Evolutionary conservation across 1,140 invertebrate genomes (phyloP).

Genomic region (Papilio helenus): DNA sequence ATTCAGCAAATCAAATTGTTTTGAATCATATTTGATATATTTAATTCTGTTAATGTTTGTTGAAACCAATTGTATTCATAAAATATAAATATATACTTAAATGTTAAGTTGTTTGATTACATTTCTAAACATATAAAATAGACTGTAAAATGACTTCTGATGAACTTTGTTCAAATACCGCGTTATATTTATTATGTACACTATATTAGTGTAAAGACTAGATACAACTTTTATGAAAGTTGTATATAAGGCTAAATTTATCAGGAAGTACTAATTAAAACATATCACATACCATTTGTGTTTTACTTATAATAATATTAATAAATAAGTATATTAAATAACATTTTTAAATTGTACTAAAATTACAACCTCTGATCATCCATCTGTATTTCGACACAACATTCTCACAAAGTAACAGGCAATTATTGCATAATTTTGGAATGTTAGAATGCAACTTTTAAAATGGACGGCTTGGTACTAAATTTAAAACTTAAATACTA

Average conservation of each 20-base stretch:
- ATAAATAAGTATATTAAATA: conserved; percentile 41
- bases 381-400: conserved; percentile 11
- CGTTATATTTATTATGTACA: conserved; percentile 71
- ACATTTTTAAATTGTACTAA: conserved; percentile 39
- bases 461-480: conserved; percentile 58
- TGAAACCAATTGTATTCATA: conserved; percentile 11
- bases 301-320: conserved; percentile 47
- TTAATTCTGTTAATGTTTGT: not conserved
- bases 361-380: conserved; percentile 33
- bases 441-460: conserved; percentile 36
- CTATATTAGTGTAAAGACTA: conserved; percentile 81
- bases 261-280: conserved; percentile 78
- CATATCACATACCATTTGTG: conserved; percentile 62
- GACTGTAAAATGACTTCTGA: conserved; percentile 14
- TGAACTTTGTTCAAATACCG: conserved; percentile 25
- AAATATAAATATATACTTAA: not conserved
- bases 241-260: conserved; percentile 63
- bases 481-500: conserved; percentile 56
- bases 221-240: conserved; percentile 59
- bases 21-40: not conserved
- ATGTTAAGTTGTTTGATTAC: not conserved
- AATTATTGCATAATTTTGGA: conserved; percentile 6
- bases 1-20: not conserved
- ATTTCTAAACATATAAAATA: conserved; percentile 3
- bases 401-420: conserved; percentile 30